These are phyloP conservation scores for Tribolium freemani DNA, from an alignment of 2,888 invertebrate genomes.

Conservation along the genomic window DNA sequence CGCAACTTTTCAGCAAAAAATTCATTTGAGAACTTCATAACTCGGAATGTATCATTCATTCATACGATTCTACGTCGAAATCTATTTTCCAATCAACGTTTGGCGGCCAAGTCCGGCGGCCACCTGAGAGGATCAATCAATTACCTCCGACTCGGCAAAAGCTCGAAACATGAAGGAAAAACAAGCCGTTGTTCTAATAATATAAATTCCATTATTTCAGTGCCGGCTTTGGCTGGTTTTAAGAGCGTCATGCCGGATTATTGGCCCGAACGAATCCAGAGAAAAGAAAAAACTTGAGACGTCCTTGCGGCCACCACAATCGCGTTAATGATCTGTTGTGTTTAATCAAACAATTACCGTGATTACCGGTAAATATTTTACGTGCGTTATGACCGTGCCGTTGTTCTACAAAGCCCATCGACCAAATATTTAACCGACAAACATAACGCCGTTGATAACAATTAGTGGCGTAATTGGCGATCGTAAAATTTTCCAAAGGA, in stretches of 20 bases:
- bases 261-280: slow-evolving; percentile 22
- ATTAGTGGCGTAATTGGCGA: slow-evolving; percentile 21
- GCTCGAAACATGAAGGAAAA: slow-evolving; percentile 8
- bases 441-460: slow-evolving; percentile 24
- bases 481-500: neutral
- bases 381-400: slow-evolving; percentile 15
- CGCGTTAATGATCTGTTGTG: slow-evolving; percentile 25
- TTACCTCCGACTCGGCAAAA: slow-evolving; percentile 7
- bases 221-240: slow-evolving; percentile 22
- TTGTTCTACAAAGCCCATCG: slow-evolving; percentile 25
- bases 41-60: neutral
- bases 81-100: neutral
- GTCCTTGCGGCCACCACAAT: neutral
- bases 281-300: neutral
- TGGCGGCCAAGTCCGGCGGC: neutral
- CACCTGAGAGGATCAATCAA: slow-evolving; percentile 24
- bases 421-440: slow-evolving; percentile 37
- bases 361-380: slow-evolving; percentile 36
- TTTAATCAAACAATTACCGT: slow-evolving; percentile 39
- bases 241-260: slow-evolving; percentile 36
- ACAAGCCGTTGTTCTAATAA: slow-evolving; percentile 24
- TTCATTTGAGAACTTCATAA: neutral
- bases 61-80: neutral
- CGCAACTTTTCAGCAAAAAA: neutral
- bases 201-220: slow-evolving; percentile 39